Base-by-base conservation (phyloP, 2,797 vertebrate genomes). In the Dipus sagitta region DNA sequence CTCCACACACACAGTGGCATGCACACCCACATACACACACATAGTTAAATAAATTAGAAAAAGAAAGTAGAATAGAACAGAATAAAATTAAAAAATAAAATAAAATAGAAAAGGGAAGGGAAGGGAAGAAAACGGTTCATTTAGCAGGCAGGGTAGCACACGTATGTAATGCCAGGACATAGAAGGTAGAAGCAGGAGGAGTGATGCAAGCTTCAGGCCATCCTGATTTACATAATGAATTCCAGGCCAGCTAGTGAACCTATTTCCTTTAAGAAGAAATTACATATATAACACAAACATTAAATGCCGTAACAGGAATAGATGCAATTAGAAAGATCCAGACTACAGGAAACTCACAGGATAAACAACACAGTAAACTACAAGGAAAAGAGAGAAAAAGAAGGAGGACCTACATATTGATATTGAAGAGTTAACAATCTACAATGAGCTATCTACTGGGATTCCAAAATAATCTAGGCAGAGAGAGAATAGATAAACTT, bases 291-390 rank as follows among this genome's bases (percentile, higher is more conserved):
- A 70, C 28, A 94, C 10, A 82, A 47, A 79, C 47, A 14, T 77
- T 84, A 90, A 90, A 86, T 86, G 58, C 78, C 24, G 80, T 70
- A 76, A 67, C 5, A 42, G 18, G 30, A 14, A 75, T 58, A 64
- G 17, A 93, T 30, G 6, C n/a, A 75, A 60, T 91, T 85, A 94
- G 64, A 52, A 91, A 74, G 12, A 91, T 38, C 68, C 79, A 92
- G 54, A 86, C 79, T 70, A 24, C 20, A 89, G 84, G 34, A 84
- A 92, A 89, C 26, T 71, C 42, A 67, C 54, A 42, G 32, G 60
- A 34, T n/a, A 95, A 84, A 80, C 12, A 81, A 75, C 15, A 58
- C 47, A 85, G 21, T 42, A 92, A 90, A 82, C n/a, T 81, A 21
- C 30, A 94, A 81, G 21, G 34, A 26, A 87, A 93, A 87, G 34